Percentiles rank a stretch among this genome's conserved stretches.
These are phyloP conservation scores for Candidula unifasciata DNA, from an alignment of 2,888 invertebrate species.

Conservation along the genomic window DNA sequence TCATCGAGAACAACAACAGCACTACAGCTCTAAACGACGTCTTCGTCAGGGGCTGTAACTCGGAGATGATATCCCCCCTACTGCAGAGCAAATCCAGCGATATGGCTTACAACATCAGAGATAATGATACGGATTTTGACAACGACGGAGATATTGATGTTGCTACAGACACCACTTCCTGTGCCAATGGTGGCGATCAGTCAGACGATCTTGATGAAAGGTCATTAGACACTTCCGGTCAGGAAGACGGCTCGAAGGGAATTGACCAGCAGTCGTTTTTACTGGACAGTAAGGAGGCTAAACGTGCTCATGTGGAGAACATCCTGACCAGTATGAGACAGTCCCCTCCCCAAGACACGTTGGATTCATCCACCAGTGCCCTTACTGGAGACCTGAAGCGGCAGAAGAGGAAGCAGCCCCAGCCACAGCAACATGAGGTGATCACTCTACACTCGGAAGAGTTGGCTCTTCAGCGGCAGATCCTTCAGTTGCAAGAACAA, in stretches of 20 bases:
- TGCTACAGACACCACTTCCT: constrained; percentile 14
- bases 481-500: constrained; percentile 92
- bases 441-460: constrained; percentile 70
- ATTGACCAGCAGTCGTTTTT: constrained; percentile 34
- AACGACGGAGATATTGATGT: constrained; percentile 49
- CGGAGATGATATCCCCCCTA: constrained; percentile 49
- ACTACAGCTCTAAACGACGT: constrained; percentile 43
- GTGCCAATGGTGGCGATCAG: constrained; percentile 41
- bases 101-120: constrained; percentile 47
- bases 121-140: constrained; percentile 63
- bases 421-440: constrained; percentile 89
- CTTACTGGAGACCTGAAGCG: constrained; percentile 61
- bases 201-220: constrained; percentile 43
- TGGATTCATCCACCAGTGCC: constrained; percentile 49
- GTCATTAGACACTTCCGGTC: constrained; percentile 16
- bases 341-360: constrained; percentile 51
- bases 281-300: constrained; percentile 80
- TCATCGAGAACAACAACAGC: constrained; percentile 54
- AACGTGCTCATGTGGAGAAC: constrained; percentile 95
- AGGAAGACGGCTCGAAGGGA: constrained; percentile 13
- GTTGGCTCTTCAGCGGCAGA: constrained; percentile 87
- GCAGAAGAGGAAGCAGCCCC: constrained; percentile 92
- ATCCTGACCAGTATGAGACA: constrained; percentile 94
- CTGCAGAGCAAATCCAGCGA: constrained; percentile 53
- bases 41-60: constrained; percentile 19